These are phyloP conservation scores for Caenorhabditis latens DNA, from an alignment of 1,140 invertebrate species.

Conservation along the genomic window DNA sequence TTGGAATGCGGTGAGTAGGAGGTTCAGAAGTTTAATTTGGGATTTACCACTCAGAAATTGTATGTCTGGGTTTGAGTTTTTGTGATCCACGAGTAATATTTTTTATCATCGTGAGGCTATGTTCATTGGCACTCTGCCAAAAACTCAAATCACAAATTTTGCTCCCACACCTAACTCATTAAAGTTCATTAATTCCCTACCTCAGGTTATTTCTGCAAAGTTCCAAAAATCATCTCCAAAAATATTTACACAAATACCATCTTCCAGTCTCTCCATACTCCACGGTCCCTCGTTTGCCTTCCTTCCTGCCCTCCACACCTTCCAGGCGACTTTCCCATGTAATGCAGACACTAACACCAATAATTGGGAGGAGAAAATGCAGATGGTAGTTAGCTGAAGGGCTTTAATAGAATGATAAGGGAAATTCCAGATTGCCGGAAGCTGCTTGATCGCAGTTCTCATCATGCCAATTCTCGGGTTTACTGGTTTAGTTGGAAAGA, in stretches of 20 bases:
- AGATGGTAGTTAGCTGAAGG: neutral
- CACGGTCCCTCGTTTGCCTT: constrained; percentile 69
- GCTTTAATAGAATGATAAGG: neutral
- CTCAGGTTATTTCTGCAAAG: neutral
- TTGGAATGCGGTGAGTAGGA: constrained; percentile 56
- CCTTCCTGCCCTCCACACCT: constrained; percentile 66
- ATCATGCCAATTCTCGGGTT: constrained; percentile 73
- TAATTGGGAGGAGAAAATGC: constrained; percentile 46
- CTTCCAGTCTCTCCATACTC: constrained; percentile 64
- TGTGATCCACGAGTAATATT: too few species aligned
- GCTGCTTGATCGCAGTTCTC: constrained; percentile 71
- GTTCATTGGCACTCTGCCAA: too few species aligned
- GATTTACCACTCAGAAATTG: too few species aligned
- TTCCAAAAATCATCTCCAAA: constrained; percentile 20
- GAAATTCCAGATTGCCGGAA: constrained; percentile 71
- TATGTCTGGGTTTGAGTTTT: too few species aligned
- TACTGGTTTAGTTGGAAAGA: constrained; percentile 77
- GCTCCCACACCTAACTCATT: too few species aligned
- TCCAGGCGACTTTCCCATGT: constrained; percentile 56
- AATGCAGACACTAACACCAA: neutral
- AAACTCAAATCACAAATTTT: too few species aligned
- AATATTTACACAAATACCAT: constrained; percentile 7
- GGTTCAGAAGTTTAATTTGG: too few species aligned
- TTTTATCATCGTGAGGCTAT: too few species aligned
- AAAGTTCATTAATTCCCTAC: neutral